phyloP scores from a whole-genome alignment of 2,113 vertebrate genomes.

The Grantiella picta region DNA sequence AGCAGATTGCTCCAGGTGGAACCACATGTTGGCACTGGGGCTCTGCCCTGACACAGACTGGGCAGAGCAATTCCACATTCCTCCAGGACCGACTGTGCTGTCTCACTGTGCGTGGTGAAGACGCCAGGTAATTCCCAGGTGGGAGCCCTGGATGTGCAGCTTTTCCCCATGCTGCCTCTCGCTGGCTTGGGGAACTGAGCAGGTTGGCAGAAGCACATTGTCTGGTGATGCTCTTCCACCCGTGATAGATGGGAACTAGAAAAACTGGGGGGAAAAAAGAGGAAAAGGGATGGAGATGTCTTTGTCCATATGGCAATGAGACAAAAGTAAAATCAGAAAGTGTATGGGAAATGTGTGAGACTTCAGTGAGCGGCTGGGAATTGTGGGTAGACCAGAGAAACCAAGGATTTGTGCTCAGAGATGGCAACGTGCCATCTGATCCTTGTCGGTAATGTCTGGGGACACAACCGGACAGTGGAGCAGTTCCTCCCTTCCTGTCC shows the following conservation, averaged over 20 bases:
- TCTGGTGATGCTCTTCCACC: not conserved
- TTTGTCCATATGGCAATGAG: not conserved
- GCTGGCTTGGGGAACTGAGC: not conserved
- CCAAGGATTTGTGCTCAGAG: not conserved
- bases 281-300: not conserved
- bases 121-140: not conserved
- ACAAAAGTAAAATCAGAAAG: not conserved
- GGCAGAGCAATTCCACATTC: accelerated
- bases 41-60: not conserved
- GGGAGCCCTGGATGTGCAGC: accelerated
- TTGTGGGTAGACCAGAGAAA: not conserved
- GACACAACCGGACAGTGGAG: not conserved
- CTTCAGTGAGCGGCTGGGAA: not conserved
- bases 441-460: not conserved
- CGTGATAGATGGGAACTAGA: not conserved
- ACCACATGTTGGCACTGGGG: not conserved
- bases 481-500: not conserved
- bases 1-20: not conserved
- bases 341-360: not conserved
- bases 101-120: not conserved
- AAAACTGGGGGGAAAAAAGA: not conserved
- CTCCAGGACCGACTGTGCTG: not conserved
- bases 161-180: not conserved
- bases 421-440: not conserved
- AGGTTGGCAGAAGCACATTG: not conserved